These are phyloP conservation scores for Thaumatotibia leucotreta DNA, from an alignment of 1,140 invertebrate genomes.

Conservation along the genomic window DNA sequence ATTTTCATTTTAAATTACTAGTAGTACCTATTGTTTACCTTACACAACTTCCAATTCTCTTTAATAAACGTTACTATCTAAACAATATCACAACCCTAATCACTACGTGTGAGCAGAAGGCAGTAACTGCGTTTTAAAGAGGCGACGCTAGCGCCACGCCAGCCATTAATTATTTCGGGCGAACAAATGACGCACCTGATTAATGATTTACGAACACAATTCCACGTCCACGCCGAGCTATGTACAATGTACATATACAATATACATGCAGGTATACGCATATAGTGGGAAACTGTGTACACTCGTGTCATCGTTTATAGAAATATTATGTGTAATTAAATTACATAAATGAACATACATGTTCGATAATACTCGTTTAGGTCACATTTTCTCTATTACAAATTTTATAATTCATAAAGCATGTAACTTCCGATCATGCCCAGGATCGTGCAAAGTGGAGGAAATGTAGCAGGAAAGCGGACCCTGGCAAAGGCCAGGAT, in stretches of 20 bases:
- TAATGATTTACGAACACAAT: conserved; percentile 69
- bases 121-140: conserved; percentile 52
- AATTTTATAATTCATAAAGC: too few species aligned
- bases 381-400: too few species aligned
- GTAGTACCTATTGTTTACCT: too few species aligned
- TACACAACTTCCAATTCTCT: not conserved
- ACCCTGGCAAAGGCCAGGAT: too few species aligned
- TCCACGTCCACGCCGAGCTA: conserved; percentile 38
- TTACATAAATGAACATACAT: too few species aligned
- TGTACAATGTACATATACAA: too few species aligned
- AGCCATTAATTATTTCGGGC: conserved; percentile 67
- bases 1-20: too few species aligned
- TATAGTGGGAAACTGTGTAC: not conserved
- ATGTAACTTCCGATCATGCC: too few species aligned
- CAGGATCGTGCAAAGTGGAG: too few species aligned
- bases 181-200: conserved; percentile 70
- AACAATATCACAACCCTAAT: not conserved
- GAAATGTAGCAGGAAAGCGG: too few species aligned
- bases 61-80: not conserved
- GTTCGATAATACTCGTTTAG: too few species aligned
- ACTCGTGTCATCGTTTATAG: not conserved
- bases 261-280: not conserved
- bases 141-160: conserved; percentile 30
- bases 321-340: not conserved
- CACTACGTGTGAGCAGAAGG: conserved; percentile 24